Evolutionary conservation across 1,140 invertebrate species (phyloP).

Genomic region (Brachionus sp.): DNA sequence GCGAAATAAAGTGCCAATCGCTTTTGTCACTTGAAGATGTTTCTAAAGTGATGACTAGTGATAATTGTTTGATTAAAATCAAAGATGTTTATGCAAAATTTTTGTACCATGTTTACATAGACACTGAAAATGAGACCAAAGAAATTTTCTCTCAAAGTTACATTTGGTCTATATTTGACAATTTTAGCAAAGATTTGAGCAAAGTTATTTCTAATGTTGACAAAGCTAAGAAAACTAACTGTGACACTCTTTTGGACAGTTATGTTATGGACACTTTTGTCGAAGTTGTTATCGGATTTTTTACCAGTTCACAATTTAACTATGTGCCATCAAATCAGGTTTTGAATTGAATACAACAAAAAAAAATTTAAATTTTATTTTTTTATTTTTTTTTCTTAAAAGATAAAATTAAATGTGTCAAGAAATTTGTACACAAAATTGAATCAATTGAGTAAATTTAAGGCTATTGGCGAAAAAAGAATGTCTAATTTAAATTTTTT

Average conservation of each 20-base stretch:
- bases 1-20: constrained; percentile 97
- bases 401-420: background rate
- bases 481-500: background rate
- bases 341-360: background rate
- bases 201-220: background rate
- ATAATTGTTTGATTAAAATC: constrained; percentile 74
- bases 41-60: constrained; percentile 83
- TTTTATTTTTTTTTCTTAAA: background rate
- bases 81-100: constrained; percentile 98
- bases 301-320: background rate
- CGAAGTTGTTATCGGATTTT: constrained; percentile 19
- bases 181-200: background rate
- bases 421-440: background rate
- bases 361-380: too few species aligned
- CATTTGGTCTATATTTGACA: constrained; percentile 12
- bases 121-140: constrained; percentile 84
- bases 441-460: background rate
- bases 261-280: constrained; percentile 13
- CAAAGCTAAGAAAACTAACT: background rate
- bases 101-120: constrained; percentile 97
- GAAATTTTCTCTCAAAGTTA: constrained; percentile 1
- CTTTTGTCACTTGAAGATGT: constrained; percentile 93
- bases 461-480: background rate
- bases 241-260: background rate
- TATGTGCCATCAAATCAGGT: background rate